Base-by-base conservation (phyloP, 1,140 invertebrate species). In the Cyphomyrmex costatus region DNA sequence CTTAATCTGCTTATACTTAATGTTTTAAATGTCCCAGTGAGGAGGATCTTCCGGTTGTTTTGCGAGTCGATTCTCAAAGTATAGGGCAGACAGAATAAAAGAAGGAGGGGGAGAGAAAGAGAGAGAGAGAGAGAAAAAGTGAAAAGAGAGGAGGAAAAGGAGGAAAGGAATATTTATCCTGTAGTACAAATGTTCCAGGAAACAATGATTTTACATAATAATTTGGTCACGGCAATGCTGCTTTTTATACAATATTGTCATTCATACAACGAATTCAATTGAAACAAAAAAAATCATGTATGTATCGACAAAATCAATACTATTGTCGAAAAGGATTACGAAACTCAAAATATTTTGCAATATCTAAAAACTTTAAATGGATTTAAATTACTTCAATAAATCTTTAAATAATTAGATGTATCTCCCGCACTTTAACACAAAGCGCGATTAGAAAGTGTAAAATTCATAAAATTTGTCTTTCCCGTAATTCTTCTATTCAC, bases 1-100 rank as follows among this genome's bases (percentile, higher is more conserved):
- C 87, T 93, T 94, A 92, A 92, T 92, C 76, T 86, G 88, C 91
- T 91, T 30, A 10, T 89, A 87, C 76, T 91, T 80, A 85, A 66
- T 53, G 71, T 21, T 76, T 82, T 70, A 74, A 68, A 84, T 79
- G 79, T 86, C 79, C 83, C 85, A 80, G 46, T 68, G 56, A 70
- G 77, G 49, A 68, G 21, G 49, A 27, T n/a, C 71, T 84, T 85
- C 56, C 87, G 46, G 46, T 88, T 30, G 42, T 61, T 61, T 27
- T 73, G 56, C 30, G 46, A 83, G 49, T 68, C 82, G 46, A 74
- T 73, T 33, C 10, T 51, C 14, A 27, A 60, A 70, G 60, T 60
- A 77, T 42, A 71, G 19, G 42, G 0, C 1, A 46, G 3, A 60
- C 14, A 21, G 19, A 70, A 21, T n/a, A n/a, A 24, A 58, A 19